Base-by-base conservation (phyloP, 2,797 vertebrate species). In the Lophotriccus pileatus region DNA sequence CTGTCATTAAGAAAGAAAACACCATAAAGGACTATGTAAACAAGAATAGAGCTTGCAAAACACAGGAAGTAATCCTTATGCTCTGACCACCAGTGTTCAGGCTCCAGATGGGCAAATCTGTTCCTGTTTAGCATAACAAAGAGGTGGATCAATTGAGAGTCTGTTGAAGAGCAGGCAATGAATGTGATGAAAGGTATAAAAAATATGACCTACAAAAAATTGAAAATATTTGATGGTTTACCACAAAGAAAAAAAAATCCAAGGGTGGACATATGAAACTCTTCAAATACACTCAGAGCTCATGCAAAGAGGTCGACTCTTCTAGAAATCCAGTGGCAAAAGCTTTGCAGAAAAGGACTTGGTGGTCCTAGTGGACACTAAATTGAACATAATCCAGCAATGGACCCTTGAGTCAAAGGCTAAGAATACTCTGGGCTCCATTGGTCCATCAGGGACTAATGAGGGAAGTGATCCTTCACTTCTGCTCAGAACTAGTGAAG, bases 1-100 rank as follows among this genome's bases (percentile, higher is more conserved):
- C 17, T 94, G 46, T 56, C 50, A 85, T 62, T 83, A 55, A 53
- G 43, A 83, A 91, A 79, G 23, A 87, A 87, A 83, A 83, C 32
- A 56, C 36, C 59, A 22, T 36, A 63, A 2, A 14, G 32, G 14
- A 67, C 25, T 67, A 32, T 3, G 8, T 63, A 92, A 90, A 74
- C n/a, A 85, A 74, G 28, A 81, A 50, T 10, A 63, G 12, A 88
- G 30, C 11, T 89, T 88, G 34, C 30, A 86, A 92, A 92, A 64
- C 49, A 70, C 28, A n/a, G 14, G 36, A 90, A 77, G 32, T 32
- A 78, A 70, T 67, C 18, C 12, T 68, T 75, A 39, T 60, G 7
- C 21, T 81, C 36, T 67, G 73, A 77, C 16, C 36, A 90, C 52
- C 41, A 47, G 41, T 49, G 25, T 63, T 80, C 28, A 86, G n/a